A percentile compares a stretch with the other conserved stretches of the same genome.
These are phyloP conservation scores for Lutraria lutraria DNA, from an alignment of 2,888 invertebrate species.

Conservation along the genomic window DNA sequence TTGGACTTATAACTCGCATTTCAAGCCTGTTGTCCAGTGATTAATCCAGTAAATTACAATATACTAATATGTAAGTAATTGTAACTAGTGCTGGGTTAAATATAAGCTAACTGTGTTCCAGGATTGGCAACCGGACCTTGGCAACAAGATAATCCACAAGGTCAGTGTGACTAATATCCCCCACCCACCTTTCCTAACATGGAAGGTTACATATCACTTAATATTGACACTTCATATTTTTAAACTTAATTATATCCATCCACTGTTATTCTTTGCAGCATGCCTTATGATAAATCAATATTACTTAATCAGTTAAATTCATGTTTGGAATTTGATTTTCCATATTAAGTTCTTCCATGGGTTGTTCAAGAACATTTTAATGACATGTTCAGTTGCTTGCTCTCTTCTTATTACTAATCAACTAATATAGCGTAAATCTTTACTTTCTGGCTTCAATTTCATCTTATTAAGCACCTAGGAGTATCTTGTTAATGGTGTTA, in stretches of 20 bases:
- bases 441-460: no score
- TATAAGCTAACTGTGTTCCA: constrained; percentile 48
- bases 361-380: no score
- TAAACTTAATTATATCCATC: background rate
- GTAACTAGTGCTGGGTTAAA: constrained; percentile 14
- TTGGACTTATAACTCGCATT: background rate
- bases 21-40: background rate
- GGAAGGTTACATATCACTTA: constrained; percentile 14
- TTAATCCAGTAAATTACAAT: background rate
- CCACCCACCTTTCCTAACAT: constrained; percentile 31
- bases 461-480: no score
- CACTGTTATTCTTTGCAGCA: background rate
- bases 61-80: background rate
- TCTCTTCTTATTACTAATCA: no score
- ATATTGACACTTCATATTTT: constrained; percentile 13
- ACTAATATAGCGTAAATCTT: no score
- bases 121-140: constrained; percentile 57
- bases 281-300: no score
- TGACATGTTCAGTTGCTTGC: no score
- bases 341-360: no score
- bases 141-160: constrained; percentile 66
- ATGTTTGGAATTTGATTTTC: no score
- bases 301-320: no score
- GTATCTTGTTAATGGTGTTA: no score
- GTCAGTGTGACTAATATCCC: constrained; percentile 54